Conservation (phyloP, 2,797 vertebrate species). For the Phataginus tetradactyla region DNA sequence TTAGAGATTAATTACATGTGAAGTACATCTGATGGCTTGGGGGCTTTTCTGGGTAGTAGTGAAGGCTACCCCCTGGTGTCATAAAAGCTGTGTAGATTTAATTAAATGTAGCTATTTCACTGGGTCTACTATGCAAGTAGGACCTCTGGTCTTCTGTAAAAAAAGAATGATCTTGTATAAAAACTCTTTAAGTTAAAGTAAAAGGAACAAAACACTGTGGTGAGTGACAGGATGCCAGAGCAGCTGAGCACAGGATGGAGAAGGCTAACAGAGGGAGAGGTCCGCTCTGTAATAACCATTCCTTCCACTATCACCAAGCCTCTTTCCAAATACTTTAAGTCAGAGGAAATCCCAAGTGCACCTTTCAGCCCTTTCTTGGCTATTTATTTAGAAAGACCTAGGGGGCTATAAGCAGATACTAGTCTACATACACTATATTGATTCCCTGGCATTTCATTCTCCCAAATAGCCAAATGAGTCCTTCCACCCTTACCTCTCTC, state of each 20-base stretch:
- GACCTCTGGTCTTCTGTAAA: constrained; percentile 50
- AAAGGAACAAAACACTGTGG: neutral
- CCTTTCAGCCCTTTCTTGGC: neutral
- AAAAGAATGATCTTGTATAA: constrained; percentile 28
- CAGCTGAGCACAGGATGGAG: neutral
- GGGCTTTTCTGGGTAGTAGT: constrained; percentile 59
- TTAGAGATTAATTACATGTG: constrained; percentile 77
- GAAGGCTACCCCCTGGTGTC: constrained; percentile 43
- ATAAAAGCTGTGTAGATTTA: constrained; percentile 68
- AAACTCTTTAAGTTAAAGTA: neutral
- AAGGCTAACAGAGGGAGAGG: neutral
- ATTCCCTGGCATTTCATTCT: neutral
- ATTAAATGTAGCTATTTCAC: constrained; percentile 76
- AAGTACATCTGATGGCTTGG: constrained; percentile 58
- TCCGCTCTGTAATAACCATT: fast-evolving
- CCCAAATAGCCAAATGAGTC: neutral
- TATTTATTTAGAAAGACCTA: neutral
- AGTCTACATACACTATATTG: neutral
- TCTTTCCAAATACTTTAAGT: neutral
- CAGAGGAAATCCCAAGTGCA: neutral
- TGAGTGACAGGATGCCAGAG: neutral
- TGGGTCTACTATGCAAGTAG: constrained; percentile 52
- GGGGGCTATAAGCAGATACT: neutral
- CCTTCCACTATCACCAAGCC: neutral
- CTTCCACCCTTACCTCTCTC: neutral